Conservation (phyloP, 2,797 vertebrate species). For the Siniperca obscura region DNA sequence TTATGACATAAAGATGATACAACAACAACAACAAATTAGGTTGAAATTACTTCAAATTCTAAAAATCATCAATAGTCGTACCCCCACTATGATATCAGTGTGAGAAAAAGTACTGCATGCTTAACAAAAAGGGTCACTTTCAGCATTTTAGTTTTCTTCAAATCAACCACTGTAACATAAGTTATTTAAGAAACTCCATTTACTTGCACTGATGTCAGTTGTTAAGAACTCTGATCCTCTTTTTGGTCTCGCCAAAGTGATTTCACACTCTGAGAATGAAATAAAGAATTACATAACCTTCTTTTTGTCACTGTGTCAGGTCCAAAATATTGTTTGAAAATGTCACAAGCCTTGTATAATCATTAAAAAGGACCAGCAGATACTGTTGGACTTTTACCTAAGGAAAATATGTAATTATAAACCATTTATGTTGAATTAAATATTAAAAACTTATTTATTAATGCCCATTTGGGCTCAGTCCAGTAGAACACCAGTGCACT, state of each 20-base stretch:
- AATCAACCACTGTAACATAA: background rate
- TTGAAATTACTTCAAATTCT: background rate
- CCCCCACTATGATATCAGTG: background rate
- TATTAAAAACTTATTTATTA: background rate
- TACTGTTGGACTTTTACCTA: background rate
- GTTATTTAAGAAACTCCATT: background rate
- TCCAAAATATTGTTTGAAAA: slow-evolving; percentile 14
- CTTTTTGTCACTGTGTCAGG: background rate
- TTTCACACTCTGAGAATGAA: background rate
- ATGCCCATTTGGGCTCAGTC: slow-evolving; percentile 15
- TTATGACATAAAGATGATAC: background rate
- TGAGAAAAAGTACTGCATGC: background rate
- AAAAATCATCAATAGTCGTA: background rate
- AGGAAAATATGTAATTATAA: slow-evolving; percentile 9
- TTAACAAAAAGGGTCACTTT: background rate
- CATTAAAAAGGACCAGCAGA: background rate
- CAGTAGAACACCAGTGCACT: background rate
- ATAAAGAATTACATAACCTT: background rate
- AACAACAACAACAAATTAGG: background rate
- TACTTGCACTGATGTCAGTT: background rate
- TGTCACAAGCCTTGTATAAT: background rate
- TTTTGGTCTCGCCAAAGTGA: background rate
- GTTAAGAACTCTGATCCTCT: background rate
- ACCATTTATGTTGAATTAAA: slow-evolving; percentile 10
- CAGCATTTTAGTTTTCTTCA: background rate